phyloP scores from a whole-genome alignment of 2,113 vertebrate genomes.

The Zingel zingel region DNA sequence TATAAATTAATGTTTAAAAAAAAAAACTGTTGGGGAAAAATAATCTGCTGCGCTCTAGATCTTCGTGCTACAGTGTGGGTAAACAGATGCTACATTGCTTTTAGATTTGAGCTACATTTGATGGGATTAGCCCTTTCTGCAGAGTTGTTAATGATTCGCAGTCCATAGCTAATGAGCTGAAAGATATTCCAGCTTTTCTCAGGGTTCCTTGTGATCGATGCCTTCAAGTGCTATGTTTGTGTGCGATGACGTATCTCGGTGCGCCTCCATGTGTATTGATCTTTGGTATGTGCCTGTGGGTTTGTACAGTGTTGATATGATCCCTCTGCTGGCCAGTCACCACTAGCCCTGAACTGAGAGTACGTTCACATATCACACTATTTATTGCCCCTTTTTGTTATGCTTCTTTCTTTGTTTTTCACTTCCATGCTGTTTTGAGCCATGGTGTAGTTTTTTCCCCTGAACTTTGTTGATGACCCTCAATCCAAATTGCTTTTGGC shows the following conservation, averaged over 20 bases:
- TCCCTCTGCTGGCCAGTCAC: constrained; percentile 61
- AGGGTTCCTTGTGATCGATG: neutral
- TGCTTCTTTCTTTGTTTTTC: neutral
- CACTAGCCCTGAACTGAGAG: neutral
- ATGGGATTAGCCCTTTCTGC: constrained; percentile 17
- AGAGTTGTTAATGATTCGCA: constrained; percentile 47
- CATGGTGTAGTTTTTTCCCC: constrained; percentile 2
- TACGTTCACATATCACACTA: neutral
- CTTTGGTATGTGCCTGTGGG: constrained; percentile 61
- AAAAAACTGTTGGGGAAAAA: neutral
- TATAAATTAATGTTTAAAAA: neutral
- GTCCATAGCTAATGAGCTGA: constrained; percentile 4
- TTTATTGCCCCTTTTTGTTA: neutral
- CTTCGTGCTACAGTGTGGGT: neutral
- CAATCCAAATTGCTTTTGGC: neutral
- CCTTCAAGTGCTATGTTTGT: constrained; percentile 50
- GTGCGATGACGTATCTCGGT: constrained; percentile 16
- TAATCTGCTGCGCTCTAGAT: neutral
- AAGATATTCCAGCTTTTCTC: constrained; percentile 26
- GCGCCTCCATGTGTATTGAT: constrained; percentile 49
- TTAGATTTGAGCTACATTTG: constrained; percentile 13
- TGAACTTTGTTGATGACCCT: constrained; percentile 1
- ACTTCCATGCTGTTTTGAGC: neutral
- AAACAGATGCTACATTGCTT: neutral
- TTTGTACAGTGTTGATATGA: constrained; percentile 82